Percentiles rank a stretch among this genome's conserved stretches.
Evolutionary conservation across 2,888 invertebrate genomes (phyloP).

Genomic region (Sminthurides aquaticus): DNA sequence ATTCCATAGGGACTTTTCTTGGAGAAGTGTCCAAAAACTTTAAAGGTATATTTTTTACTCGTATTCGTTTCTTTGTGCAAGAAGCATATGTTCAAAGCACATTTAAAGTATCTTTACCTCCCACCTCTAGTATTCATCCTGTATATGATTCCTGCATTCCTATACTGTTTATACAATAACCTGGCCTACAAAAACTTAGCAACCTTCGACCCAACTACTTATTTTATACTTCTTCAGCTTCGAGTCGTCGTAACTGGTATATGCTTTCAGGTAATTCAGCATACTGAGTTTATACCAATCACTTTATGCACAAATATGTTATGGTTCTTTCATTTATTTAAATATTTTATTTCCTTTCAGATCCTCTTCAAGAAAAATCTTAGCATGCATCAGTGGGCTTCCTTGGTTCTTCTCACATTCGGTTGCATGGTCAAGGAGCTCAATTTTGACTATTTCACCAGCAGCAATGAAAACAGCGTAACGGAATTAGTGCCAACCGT

Average conservation of each 20-base stretch:
- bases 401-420: conserved; percentile 71
- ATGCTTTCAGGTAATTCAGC: conserved; percentile 77
- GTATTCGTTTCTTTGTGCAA: no score
- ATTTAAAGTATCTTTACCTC: no score
- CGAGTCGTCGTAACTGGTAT: conserved; percentile 87
- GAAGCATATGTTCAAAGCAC: no score
- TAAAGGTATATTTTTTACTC: no score
- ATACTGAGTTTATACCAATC: no score
- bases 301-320: no score
- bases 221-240: conserved; percentile 80
- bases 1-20: conserved; percentile 53
- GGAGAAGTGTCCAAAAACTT: conserved; percentile 55
- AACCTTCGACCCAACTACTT: conserved; percentile 88
- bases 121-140: conserved; percentile 60
- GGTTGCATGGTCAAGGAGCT: conserved; percentile 89
- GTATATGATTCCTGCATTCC: conserved; percentile 81
- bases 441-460: conserved; percentile 48
- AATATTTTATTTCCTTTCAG: no score
- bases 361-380: conserved; percentile 76
- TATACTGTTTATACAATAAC: conserved; percentile 93
- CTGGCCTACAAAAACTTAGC: conserved; percentile 83
- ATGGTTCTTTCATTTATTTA: no score
- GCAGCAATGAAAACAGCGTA: conserved; percentile 12
- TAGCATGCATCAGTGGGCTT: conserved; percentile 77
- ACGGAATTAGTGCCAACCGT: conserved; percentile 11